Percentiles rank a stretch among this genome's conserved stretches.
phyloP scores from a whole-genome alignment of 37 sponge, comb jelly and placozoan genomes.

The Chondrilla cf. caribensis region DNA sequence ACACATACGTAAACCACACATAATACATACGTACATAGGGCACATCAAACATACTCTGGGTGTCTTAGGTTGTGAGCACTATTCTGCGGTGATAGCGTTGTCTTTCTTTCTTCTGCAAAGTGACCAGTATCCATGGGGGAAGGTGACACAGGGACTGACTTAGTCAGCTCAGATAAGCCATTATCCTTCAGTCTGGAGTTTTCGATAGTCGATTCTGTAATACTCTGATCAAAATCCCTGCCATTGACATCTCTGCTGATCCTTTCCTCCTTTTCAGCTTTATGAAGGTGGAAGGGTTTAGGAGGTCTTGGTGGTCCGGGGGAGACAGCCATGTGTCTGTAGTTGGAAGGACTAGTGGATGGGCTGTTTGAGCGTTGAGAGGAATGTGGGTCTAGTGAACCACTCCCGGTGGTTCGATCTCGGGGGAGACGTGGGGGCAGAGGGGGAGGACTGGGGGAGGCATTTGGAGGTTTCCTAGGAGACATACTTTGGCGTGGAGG shows the following conservation, averaged over 20 bases:
- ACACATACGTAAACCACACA: too few species aligned
- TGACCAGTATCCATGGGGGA: neutral
- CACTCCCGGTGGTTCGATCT: neutral
- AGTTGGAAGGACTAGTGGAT: neutral
- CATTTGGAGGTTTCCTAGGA: neutral
- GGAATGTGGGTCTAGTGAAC: too few species aligned
- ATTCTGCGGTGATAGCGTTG: too few species aligned
- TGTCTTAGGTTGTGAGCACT: too few species aligned
- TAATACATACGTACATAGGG: too few species aligned
- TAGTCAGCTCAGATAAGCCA: neutral
- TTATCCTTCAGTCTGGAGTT: neutral
- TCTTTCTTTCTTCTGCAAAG: too few species aligned
- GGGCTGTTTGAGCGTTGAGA: neutral
- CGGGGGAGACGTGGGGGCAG: neutral
- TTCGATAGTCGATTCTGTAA: neutral
- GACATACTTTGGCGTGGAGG: neutral
- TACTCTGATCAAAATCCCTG: neutral
- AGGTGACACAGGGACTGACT: neutral
- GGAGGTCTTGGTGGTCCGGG: constrained; percentile 12
- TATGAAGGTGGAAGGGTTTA: constrained; percentile 4
- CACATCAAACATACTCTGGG: too few species aligned
- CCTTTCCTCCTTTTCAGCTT: too few species aligned
- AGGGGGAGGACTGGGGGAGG: constrained; percentile 3
- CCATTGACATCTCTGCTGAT: neutral
- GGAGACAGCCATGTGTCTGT: neutral